Evolutionary conservation across 2,797 vertebrate species (phyloP).

Genomic region (Cossypha dichroa): DNA sequence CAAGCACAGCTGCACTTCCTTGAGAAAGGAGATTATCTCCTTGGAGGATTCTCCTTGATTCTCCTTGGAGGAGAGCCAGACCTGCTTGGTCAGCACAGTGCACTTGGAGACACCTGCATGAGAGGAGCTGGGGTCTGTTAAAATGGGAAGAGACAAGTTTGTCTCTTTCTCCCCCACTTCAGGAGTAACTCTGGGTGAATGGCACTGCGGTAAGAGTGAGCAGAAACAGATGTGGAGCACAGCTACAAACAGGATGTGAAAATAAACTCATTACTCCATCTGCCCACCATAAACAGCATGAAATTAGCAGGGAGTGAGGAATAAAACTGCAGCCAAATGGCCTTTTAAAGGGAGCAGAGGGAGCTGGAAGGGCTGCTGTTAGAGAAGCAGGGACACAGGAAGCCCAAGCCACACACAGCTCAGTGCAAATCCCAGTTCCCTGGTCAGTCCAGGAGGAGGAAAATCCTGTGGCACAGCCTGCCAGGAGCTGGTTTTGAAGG

Average conservation of each 20-base stretch:
- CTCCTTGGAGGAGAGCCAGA: not conserved
- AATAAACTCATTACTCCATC: conserved; percentile 64
- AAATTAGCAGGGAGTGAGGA: conserved; percentile 44
- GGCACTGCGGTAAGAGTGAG: not conserved
- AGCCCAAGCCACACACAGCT: not conserved
- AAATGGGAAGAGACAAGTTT: not conserved
- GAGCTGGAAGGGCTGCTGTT: conserved; percentile 7
- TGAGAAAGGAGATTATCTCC: not conserved
- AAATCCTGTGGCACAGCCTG: rapidly evolving
- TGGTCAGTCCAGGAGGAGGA: not conserved
- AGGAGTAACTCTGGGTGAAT: not conserved
- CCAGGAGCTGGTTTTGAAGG: not conserved
- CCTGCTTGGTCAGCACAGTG: not conserved
- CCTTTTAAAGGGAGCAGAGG: conserved; percentile 38
- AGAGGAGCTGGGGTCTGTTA: not conserved
- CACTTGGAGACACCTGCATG: not conserved
- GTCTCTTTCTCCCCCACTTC: not conserved
- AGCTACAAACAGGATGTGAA: conserved; percentile 41
- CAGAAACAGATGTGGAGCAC: conserved; percentile 31
- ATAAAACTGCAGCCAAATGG: conserved; percentile 52
- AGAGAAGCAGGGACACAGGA: not conserved
- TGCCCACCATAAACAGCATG: conserved; percentile 29
- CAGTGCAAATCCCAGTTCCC: rapidly evolving
- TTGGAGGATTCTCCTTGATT: too few relatives aligned
- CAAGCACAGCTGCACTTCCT: not conserved